phyloP scores from a whole-genome alignment of 2,888 invertebrate genomes.

The Maniola hyperantus region DNA sequence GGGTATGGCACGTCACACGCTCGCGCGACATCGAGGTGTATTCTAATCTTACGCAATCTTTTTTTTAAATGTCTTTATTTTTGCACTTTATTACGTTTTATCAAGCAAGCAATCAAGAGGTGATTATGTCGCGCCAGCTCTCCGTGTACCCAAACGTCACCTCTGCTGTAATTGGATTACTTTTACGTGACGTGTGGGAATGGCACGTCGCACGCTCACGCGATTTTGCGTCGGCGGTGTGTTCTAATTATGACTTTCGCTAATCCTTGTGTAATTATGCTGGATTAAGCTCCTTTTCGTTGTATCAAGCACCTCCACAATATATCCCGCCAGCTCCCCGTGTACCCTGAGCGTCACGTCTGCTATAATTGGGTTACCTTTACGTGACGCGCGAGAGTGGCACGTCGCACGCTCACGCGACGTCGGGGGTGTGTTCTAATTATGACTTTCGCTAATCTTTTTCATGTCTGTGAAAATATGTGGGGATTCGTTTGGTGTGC shows the following conservation, averaged over 20 bases:
- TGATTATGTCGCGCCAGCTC: not conserved
- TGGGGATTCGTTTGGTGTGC: conserved; percentile 1
- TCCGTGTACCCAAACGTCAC: conserved; percentile 62
- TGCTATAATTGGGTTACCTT: conserved; percentile 78
- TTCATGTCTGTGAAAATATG: conserved; percentile 37
- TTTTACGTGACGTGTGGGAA: conserved; percentile 71
- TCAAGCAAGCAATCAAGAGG: not conserved
- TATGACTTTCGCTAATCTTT: conserved; percentile 66
- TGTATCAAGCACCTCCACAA: not conserved
- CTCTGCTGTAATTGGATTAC: conserved; percentile 78
- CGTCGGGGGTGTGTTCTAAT: conserved; percentile 73
- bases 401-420: conserved; percentile 63
- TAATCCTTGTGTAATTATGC: conserved; percentile 44
- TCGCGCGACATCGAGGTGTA: conserved; percentile 63
- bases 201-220: conserved; percentile 65
- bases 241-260: conserved; percentile 77
- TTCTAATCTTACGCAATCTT: conserved; percentile 70
- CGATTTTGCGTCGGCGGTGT: conserved; percentile 63
- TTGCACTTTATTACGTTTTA: too few species aligned
- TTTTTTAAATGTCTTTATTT: too few species aligned
- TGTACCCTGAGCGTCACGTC: conserved; percentile 68
- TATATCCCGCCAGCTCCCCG: not conserved
- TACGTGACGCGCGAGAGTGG: conserved; percentile 70
- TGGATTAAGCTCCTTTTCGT: not conserved
- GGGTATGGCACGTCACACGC: conserved; percentile 63